These are phyloP conservation scores for Lapara coniferarum DNA, from an alignment of 2,888 invertebrate genomes.

Conservation along the genomic window DNA sequence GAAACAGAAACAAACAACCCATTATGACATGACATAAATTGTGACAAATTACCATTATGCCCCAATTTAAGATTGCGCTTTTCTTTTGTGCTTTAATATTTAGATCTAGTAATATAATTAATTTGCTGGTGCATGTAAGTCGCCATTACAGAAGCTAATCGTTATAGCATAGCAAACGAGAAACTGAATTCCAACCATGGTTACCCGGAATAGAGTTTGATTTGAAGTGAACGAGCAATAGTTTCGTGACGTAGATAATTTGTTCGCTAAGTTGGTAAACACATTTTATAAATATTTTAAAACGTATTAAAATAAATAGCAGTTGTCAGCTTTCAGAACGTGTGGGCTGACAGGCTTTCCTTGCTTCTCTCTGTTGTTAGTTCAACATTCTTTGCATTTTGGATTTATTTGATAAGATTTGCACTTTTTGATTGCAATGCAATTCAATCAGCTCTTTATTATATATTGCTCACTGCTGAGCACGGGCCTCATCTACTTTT, in stretches of 20 bases:
- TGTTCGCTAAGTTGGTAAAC: background rate
- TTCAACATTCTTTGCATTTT: background rate
- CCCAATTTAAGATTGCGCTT: background rate
- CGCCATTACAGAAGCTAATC: background rate
- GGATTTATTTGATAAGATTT: too few relatives aligned
- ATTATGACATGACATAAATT: background rate
- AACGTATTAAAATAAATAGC: slow-evolving; percentile 26
- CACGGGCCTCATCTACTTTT: too few relatives aligned
- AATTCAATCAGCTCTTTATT: too few relatives aligned
- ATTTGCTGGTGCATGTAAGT: background rate
- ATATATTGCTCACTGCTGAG: too few relatives aligned
- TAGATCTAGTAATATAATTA: background rate
- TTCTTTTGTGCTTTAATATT: background rate
- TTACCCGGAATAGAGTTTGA: background rate
- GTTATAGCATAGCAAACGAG: background rate
- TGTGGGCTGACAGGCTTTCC: background rate
- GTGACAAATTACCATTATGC: background rate
- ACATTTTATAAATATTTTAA: slow-evolving; percentile 34
- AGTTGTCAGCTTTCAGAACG: background rate
- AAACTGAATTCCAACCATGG: background rate
- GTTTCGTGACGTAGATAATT: slow-evolving; percentile 6
- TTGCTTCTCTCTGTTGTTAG: background rate
- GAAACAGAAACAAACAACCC: too few relatives aligned
- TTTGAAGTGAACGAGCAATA: background rate
- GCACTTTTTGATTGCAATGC: too few relatives aligned